Percentiles rank a stretch among this genome's conserved stretches.
phyloP scores from a whole-genome alignment of 2,888 invertebrate species.

The Shargacucullia verbasci region DNA sequence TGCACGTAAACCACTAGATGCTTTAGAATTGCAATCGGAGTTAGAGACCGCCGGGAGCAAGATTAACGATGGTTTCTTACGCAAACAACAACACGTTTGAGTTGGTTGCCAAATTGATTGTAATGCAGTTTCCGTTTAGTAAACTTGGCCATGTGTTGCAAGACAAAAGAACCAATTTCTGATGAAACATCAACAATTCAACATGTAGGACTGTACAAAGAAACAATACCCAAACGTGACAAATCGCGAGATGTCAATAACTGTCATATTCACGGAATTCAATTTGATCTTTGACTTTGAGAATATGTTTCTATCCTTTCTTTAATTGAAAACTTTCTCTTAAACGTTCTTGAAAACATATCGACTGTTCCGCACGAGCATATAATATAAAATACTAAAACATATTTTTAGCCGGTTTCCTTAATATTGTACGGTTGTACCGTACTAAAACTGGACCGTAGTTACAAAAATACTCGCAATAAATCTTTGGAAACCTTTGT shows the following conservation, averaged over 20 bases:
- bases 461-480: constrained; percentile 29
- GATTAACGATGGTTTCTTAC: constrained; percentile 27
- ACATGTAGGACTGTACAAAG: constrained; percentile 23
- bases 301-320: constrained; percentile 1
- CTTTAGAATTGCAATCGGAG: constrained; percentile 37
- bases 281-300: constrained; percentile 21
- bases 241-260: constrained; percentile 5
- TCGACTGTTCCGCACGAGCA: not conserved
- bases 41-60: constrained; percentile 18
- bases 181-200: constrained; percentile 20
- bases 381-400: constrained; percentile 6
- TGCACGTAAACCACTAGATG: constrained; percentile 53
- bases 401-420: constrained; percentile 4
- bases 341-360: constrained; percentile 1
- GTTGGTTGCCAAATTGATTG: constrained; percentile 45
- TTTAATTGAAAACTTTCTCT: constrained; percentile 3
- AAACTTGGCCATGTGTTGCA: constrained; percentile 34
- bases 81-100: constrained; percentile 26
- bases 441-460: constrained; percentile 33
- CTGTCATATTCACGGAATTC: constrained; percentile 10
- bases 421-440: constrained; percentile 41
- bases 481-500: constrained; percentile 49
- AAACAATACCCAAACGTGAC: constrained; percentile 24
- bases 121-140: constrained; percentile 29
- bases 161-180: constrained; percentile 30